Evolutionary conservation across 2,888 invertebrate species (phyloP), one percentile per base, ranked within the genome.

Genomic region (Dendrolimus houi): DNA sequence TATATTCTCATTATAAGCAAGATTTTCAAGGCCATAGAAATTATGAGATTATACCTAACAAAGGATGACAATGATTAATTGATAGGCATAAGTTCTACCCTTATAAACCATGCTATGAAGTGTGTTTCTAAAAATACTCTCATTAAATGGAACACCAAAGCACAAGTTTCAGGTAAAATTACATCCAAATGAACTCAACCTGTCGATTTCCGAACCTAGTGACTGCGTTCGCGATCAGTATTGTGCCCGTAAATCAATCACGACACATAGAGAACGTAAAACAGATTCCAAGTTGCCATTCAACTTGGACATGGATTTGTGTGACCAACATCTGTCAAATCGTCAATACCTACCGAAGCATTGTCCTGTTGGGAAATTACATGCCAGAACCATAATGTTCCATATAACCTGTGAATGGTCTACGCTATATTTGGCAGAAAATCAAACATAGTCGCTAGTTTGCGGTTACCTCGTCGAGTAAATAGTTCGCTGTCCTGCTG

Each of bases 341-440:
- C 58, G 61, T 63, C 60, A 59, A 53, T 59, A 47, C 29, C 29
- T 29, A 29, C 29, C 29, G 29, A 52, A 59, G 55, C 56, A 55
- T 59, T 57, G 59, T 53, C 53, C 55, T 47, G 54, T 40, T 52
- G 42, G 55, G 56, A 60, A 59, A 60, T 60, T 58, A 58, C 60
- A 56, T 52, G 56, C 52, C 47, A 58, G 29, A 41, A 52, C 41
- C 42, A 55, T 53, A 41, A 57, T 57, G 53, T 53, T n/a, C 52
- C 59, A 61, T 62, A 62, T 61, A 59, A 57, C 9, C 47, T 47
- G 47, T 47, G 47, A 47, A 47, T 47, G 47, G 9, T 47, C 47
- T 8, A 29, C 62, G 61, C 61, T 60, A 62, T 62, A 65, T 65
- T 68, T 67, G 67, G 68, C 67, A 67, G 66, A 66, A 60, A 67